These are phyloP conservation scores for Lepidocyrtoides sp. DNA, from an alignment of 2,888 invertebrate species.

Conservation along the genomic window DNA sequence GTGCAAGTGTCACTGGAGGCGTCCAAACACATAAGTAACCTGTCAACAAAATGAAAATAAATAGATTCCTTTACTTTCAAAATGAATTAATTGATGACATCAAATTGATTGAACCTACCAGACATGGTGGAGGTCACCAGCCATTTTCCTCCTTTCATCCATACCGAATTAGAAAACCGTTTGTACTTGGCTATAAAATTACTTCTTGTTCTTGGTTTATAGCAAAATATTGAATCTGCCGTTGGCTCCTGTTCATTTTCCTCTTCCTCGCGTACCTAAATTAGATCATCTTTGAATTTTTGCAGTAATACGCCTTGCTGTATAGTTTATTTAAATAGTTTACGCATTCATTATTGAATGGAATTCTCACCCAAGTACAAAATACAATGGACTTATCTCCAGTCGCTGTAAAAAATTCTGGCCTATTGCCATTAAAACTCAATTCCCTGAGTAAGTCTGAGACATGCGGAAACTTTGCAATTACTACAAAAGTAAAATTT, in stretches of 20 bases:
- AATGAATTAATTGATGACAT: no score
- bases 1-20: conserved; percentile 71
- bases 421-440: conserved; percentile 67
- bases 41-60: not conserved
- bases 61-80: not conserved
- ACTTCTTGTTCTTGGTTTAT: conserved; percentile 77
- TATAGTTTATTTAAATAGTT: not conserved
- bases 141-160: conserved; percentile 81
- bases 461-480: conserved; percentile 62
- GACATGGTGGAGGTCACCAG: conserved; percentile 82
- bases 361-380: conserved; percentile 81
- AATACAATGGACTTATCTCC: conserved; percentile 81
- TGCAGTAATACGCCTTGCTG: no score
- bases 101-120: no score
- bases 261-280: not conserved
- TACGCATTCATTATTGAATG: not conserved
- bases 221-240: conserved; percentile 57
- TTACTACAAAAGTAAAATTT: conserved; percentile 49
- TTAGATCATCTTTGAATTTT: no score
- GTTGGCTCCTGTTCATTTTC: conserved; percentile 28
- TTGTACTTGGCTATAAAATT: conserved; percentile 76
- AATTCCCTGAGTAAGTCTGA: conserved; percentile 76
- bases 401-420: conserved; percentile 83
- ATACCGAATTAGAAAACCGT: conserved; percentile 79
- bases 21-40: conserved; percentile 79